Conservation (phyloP, 1,140 invertebrate species). For the Drosophila sp. region DNA sequence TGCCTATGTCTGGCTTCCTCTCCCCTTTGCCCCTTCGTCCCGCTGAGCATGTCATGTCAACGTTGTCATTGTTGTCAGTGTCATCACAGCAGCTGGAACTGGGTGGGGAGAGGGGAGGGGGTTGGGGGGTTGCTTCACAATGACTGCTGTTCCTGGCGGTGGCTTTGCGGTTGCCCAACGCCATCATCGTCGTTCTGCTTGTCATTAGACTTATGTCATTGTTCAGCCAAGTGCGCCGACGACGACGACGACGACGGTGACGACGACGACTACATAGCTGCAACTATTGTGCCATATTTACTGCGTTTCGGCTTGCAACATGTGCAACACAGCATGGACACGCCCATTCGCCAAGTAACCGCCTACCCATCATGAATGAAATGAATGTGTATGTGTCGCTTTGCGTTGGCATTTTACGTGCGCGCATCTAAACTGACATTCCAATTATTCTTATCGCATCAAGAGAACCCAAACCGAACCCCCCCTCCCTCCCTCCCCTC, state of each 20-base stretch:
- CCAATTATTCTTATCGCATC: constrained; percentile 75
- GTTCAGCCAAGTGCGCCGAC: constrained; percentile 67
- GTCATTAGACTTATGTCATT: constrained; percentile 72
- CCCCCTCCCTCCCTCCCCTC: neutral
- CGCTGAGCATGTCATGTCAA: constrained; percentile 55
- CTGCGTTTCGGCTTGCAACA: constrained; percentile 44
- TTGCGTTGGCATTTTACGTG: constrained; percentile 63
- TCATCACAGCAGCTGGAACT: constrained; percentile 46
- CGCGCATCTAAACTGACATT: constrained; percentile 73
- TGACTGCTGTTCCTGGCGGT: constrained; percentile 22
- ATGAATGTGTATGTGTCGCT: constrained; percentile 52
- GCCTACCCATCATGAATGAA: constrained; percentile 1
- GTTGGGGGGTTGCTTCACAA: neutral
- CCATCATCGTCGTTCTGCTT: constrained; percentile 57
- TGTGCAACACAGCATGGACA: constrained; percentile 22
- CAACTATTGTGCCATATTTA: constrained; percentile 58
- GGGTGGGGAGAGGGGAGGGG: neutral
- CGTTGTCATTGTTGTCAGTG: constrained; percentile 69
- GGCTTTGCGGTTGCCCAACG: constrained; percentile 47
- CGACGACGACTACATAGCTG: constrained; percentile 27
- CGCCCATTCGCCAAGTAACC: neutral
- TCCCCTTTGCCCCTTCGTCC: neutral
- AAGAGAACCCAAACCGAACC: constrained; percentile 18
- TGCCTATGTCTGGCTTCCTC: neutral
- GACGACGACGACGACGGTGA: constrained; percentile 22